Evolutionary conservation across 2,113 vertebrate genomes (phyloP), one percentile per base, ranked within the genome.

Genomic region (Rhinogobius similis): DNA sequence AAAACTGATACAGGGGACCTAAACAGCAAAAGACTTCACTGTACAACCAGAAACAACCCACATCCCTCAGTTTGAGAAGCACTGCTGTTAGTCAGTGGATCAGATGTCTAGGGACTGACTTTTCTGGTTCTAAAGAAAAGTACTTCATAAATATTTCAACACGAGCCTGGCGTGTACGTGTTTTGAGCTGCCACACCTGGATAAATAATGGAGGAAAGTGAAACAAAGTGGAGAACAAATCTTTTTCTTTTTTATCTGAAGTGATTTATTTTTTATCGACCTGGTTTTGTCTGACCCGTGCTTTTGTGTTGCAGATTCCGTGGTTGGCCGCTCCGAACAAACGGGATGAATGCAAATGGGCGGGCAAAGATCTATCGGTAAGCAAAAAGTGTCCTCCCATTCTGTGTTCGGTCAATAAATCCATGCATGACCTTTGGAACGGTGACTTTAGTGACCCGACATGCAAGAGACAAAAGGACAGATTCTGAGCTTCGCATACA

Each of bases 271-370:
- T 55, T 52, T 26, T 32, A 70, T 75, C 0, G 41, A 73, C 64
- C 68, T 62, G 65, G 46, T 76, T 61, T 61, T 36, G 58, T 36
- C 27, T 61, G 58, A 61, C 29, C 62, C 71, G 61, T 84, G 21
- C 83, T 71, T 87, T 55, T 77, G 87, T 70, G 77, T 83, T 88
- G 80, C 88, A 99, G 97, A 96, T 99, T 91, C 86, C 93, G 39
- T 99, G 97, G 97, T 93, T 94, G 75, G 94, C 97, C 41, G 95
- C 96, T 85, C 90, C 93, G 68, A 93, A 94, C 83, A 94, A 94
- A 79, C 94, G 95, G 82, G 96, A 99, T 82, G 97, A 99, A 86
- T 98, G 97, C 90, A 98, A 97, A 82, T 99, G 97, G 97, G 97
- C 97, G 84, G 97, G 97, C 83, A 99, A 99, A 92, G 96, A 99